phyloP scores from a whole-genome alignment of 1,140 invertebrate genomes.

The Lordiphosa stackelbergi region DNA sequence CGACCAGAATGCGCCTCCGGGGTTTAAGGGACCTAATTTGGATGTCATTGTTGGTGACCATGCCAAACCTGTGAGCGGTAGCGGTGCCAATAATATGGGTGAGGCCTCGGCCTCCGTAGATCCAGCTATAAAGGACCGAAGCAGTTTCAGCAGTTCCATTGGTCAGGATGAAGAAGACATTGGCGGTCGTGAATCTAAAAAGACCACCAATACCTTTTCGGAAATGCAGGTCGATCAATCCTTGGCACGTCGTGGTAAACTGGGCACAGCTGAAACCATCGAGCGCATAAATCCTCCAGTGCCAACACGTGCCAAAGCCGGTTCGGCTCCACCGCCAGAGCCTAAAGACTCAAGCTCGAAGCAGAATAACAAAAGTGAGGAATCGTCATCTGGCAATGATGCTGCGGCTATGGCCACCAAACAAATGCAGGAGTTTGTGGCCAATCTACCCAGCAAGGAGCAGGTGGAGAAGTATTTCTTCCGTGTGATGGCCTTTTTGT shows the following conservation, averaged over 20 bases:
- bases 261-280: constrained; percentile 7
- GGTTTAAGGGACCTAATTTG: constrained; percentile 3
- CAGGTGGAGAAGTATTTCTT: constrained; percentile 65
- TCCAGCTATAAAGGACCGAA: neutral
- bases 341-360: neutral
- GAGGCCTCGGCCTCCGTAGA: neutral
- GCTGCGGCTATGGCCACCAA: constrained; percentile 25
- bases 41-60: neutral
- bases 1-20: neutral
- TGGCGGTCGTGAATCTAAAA: neutral
- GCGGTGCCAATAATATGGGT: neutral
- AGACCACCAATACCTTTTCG: neutral
- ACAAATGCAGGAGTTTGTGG: constrained; percentile 41
- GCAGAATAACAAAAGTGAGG: constrained; percentile 7
- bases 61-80: neutral
- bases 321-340: neutral
- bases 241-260: constrained; percentile 1
- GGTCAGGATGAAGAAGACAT: neutral
- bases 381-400: constrained; percentile 10
- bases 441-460: constrained; percentile 53
- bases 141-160: neutral
- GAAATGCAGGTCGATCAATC: neutral
- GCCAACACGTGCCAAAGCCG: neutral
- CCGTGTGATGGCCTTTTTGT: constrained; percentile 56
- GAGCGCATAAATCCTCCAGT: neutral